Evolutionary conservation across 2,797 vertebrate species (phyloP).

Genomic region (Hyperoplus immaculatus): DNA sequence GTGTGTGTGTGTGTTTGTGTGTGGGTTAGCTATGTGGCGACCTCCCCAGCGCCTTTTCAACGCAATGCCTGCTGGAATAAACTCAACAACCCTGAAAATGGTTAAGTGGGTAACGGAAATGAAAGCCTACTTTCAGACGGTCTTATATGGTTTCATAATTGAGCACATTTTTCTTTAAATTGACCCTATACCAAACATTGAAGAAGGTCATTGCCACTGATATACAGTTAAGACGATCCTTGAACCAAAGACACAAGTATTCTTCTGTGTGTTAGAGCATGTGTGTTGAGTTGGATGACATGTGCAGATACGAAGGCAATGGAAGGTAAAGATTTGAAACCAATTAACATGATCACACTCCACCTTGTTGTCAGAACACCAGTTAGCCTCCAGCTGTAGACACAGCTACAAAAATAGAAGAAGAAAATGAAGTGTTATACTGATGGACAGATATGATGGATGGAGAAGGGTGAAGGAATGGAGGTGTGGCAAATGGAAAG

Average conservation of each 20-base stretch:
- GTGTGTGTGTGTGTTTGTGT: conserved; percentile 5
- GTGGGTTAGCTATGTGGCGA: not conserved
- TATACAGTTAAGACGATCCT: not conserved
- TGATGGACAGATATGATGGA: conserved; percentile 36
- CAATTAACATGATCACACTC: conserved; percentile 47
- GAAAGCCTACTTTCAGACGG: conserved; percentile 15
- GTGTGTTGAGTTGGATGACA: conserved; percentile 1
- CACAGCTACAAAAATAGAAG: conserved; percentile 33
- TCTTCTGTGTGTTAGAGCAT: not conserved
- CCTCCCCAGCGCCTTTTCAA: not conserved
- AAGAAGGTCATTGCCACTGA: not conserved
- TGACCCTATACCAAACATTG: not conserved
- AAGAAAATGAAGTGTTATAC: conserved; percentile 35
- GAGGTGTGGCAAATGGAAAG: conserved; percentile 27
- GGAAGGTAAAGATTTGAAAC: conserved; percentile 27
- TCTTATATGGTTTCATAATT: conserved; percentile 14
- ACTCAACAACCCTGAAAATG: conserved; percentile 29
- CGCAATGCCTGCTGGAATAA: conserved; percentile 4
- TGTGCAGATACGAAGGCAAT: conserved; percentile 4
- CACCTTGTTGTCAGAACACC: conserved; percentile 24
- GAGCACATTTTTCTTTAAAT: not conserved
- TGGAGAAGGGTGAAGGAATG: conserved; percentile 22
- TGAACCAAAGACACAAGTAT: not conserved
- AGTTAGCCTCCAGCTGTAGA: conserved; percentile 35
- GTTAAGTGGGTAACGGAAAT: conserved; percentile 20